A percentile compares a stretch with the other conserved stretches of the same genome.
phyloP scores from a whole-genome alignment of 2,797 vertebrate species.

The Dryobates pubescens region DNA sequence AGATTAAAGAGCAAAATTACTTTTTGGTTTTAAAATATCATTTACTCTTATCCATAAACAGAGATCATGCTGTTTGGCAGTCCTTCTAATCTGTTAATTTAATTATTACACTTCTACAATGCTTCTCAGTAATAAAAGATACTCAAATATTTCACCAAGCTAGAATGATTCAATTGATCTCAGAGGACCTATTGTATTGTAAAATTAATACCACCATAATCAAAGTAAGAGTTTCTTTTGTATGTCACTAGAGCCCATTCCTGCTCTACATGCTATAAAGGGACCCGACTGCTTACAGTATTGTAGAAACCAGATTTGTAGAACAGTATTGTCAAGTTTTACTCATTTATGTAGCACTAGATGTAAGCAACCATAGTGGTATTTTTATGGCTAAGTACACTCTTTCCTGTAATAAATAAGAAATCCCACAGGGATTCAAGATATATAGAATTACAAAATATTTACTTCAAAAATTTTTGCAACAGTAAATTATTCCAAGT shows the following conservation, averaged over 20 bases:
- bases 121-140: slow-evolving; percentile 10
- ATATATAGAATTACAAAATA: not conserved
- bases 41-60: not conserved
- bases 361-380: not conserved
- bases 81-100: slow-evolving; percentile 34
- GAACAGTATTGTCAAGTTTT: not conserved
- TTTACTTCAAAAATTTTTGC: not conserved
- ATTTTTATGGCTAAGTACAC: not conserved
- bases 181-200: slow-evolving; percentile 37
- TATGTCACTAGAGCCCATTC: slow-evolving; percentile 27
- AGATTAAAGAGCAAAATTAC: not conserved
- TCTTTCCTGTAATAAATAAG: not conserved
- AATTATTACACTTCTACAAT: slow-evolving; percentile 12
- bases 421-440: not conserved
- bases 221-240: slow-evolving; percentile 27
- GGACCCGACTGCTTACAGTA: not conserved
- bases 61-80: not conserved
- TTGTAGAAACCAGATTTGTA: not conserved
- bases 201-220: slow-evolving; percentile 45
- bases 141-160: slow-evolving; percentile 18
- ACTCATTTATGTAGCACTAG: not conserved
- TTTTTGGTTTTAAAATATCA: not conserved
- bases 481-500: not conserved
- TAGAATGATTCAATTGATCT: slow-evolving; percentile 19
- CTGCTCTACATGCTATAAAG: not conserved